These are phyloP conservation scores for Excalfactoria chinensis DNA, from an alignment of 2,113 vertebrate species.

Conservation along the genomic window DNA sequence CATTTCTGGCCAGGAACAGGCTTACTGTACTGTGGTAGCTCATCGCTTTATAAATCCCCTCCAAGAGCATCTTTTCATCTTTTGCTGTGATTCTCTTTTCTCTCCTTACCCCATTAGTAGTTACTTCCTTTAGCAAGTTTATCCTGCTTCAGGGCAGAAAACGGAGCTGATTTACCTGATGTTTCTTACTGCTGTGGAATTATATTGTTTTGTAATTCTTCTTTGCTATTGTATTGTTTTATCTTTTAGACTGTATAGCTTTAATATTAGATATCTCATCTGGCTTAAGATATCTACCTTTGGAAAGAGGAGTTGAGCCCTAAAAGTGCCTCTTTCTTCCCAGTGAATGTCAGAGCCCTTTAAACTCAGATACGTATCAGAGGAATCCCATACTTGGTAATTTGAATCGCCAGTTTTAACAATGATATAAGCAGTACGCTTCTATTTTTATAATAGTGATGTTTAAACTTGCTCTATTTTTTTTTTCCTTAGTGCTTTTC, in stretches of 20 bases:
- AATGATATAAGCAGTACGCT: neutral
- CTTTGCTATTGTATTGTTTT: neutral
- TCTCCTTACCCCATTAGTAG: neutral
- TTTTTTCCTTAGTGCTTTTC: neutral
- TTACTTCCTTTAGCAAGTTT: neutral
- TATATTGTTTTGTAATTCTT: neutral
- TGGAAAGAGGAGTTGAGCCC: neutral
- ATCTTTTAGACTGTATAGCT: neutral
- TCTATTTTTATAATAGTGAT: constrained; percentile 30
- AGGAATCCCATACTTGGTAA: constrained; percentile 1
- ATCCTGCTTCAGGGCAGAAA: neutral
- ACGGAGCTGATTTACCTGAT: neutral
- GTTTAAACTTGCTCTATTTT: neutral
- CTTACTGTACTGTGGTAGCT: neutral
- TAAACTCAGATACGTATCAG: neutral
- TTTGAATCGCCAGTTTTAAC: neutral
- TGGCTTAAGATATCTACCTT: neutral
- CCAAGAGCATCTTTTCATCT: neutral
- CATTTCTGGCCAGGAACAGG: neutral
- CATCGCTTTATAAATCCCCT: neutral
- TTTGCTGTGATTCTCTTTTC: neutral
- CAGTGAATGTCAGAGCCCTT: neutral
- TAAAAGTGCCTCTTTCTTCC: neutral
- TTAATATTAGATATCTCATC: neutral
- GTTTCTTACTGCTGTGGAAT: neutral